Evolutionary conservation across 2,113 vertebrate species (phyloP).

Genomic region (Pleuronectes platessa): DNA sequence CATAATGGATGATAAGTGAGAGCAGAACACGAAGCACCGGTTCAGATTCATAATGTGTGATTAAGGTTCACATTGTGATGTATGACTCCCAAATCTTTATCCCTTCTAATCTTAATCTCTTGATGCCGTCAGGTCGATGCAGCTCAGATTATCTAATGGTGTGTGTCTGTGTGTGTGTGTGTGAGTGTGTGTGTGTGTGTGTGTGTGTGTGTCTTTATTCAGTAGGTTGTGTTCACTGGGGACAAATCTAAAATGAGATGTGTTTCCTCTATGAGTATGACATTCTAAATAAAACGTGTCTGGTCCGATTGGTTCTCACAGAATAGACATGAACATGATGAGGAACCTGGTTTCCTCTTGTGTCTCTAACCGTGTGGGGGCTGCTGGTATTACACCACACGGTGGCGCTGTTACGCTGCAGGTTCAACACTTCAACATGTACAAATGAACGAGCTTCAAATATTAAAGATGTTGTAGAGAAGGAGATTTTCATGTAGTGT

Average conservation of each 20-base stretch:
- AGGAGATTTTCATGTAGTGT: no score
- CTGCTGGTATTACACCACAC: slow-evolving; percentile 16
- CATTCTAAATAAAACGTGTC: no score
- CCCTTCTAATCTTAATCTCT: slow-evolving; percentile 71
- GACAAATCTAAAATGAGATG: no score
- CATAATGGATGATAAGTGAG: no score
- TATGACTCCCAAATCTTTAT: slow-evolving; percentile 53
- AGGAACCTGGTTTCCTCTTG: background rate
- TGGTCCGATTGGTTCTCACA: no score
- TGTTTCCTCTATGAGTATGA: no score
- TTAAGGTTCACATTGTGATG: slow-evolving; percentile 52
- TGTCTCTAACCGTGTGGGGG: rapidly evolving
- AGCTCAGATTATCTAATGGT: slow-evolving; percentile 55
- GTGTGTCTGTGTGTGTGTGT: background rate
- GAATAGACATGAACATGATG: background rate
- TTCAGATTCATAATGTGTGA: slow-evolving; percentile 25
- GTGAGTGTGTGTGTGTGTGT: slow-evolving; percentile 1
- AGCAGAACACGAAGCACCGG: background rate
- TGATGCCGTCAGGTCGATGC: slow-evolving; percentile 46
- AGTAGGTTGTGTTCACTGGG: no score
- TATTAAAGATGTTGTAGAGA: no score
- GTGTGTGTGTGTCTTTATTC: background rate
- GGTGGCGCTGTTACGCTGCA: slow-evolving; percentile 14
- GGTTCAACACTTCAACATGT: no score
- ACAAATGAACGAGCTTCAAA: no score